phyloP scores from a whole-genome alignment of 1,140 invertebrate genomes.

The Polypedilum vanderplanki region DNA sequence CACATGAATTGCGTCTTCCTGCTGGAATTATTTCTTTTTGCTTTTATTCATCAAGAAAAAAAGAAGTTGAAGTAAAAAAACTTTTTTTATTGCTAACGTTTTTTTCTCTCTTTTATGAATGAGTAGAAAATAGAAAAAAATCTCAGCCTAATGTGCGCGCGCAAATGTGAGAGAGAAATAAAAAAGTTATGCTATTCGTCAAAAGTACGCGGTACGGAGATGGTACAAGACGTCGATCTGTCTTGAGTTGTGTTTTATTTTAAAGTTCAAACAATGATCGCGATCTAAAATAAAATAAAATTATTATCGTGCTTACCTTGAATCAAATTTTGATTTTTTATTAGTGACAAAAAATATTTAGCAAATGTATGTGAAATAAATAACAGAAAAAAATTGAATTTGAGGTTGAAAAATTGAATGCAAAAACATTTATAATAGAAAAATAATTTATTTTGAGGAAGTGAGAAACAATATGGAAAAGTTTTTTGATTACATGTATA shows the following conservation, averaged over 20 bases:
- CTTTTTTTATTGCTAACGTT: background rate
- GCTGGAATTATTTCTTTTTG: background rate
- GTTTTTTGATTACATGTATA: no score
- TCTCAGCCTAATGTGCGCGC: conserved; percentile 1
- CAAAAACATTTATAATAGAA: no score
- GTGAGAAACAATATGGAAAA: no score
- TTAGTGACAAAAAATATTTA: background rate
- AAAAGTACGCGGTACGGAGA: conserved; percentile 1
- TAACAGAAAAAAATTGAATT: background rate
- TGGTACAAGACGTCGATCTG: background rate
- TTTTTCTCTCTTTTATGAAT: background rate
- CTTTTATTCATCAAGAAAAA: no score
- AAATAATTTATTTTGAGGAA: no score
- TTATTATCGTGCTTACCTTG: background rate
- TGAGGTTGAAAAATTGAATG: no score
- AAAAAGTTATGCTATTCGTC: conserved; percentile 8
- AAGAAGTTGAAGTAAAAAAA: background rate
- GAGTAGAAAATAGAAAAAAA: background rate
- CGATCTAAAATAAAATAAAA: background rate
- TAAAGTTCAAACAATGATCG: background rate
- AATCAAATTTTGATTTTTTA: background rate
- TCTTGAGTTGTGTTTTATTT: background rate
- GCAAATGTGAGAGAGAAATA: conserved; percentile 13
- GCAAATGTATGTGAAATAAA: background rate
- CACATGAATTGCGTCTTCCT: background rate